Base-by-base conservation (phyloP, 2,797 vertebrate species). In the Lepus oiostolus region DNA sequence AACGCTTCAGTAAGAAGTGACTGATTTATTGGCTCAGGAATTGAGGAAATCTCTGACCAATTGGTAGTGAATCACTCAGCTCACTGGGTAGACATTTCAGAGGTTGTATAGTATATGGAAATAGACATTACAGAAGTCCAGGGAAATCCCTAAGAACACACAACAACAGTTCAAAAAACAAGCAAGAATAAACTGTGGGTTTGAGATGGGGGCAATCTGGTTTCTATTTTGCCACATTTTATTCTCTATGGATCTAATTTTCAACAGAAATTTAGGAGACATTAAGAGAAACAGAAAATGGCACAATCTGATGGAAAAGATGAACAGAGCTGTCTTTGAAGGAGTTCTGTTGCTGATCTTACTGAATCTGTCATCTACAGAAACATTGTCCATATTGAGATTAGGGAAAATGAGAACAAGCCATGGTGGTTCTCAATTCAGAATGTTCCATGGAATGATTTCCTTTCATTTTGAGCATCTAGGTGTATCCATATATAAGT, bases 231-330 rank as follows among this genome's bases (percentile, higher is more conserved):
- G 32, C 30, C n/a, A 71, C 6, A 14, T 75, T 58, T 42, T 35
- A 70, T 70, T 52, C 60, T 58, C 38, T 82, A 47, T 65, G 9
- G 21, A 42, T 24, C 28, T 10, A 75, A n/a, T 58, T 79, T 77
- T 87, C 19, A 60, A 91, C 24, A 75, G 52, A 65, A 54, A 70
- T 67, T 38, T 84, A 76, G 47, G 32, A 52, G 30, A 42, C 32
- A 11, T 38, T 3, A 32, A 82, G 38, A 85, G 19, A 35, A 60
- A 82, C 5, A 90, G 22, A 28, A 75, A 85, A 54, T 1, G 19
- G 14, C 12, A 38, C 13, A 42, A 24, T 6, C 28, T 6, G 0
- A 2, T 1, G 4, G 5, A 17, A n/a, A 75, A 62, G 6, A 28
- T 47, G 2, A 79, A 22, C 1, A 38, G 84, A 81, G 67, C 24